A percentile compares a stretch with the other conserved stretches of the same genome.
Conservation (phyloP, 2,888 invertebrate species). For the Synergus umbraculus region DNA sequence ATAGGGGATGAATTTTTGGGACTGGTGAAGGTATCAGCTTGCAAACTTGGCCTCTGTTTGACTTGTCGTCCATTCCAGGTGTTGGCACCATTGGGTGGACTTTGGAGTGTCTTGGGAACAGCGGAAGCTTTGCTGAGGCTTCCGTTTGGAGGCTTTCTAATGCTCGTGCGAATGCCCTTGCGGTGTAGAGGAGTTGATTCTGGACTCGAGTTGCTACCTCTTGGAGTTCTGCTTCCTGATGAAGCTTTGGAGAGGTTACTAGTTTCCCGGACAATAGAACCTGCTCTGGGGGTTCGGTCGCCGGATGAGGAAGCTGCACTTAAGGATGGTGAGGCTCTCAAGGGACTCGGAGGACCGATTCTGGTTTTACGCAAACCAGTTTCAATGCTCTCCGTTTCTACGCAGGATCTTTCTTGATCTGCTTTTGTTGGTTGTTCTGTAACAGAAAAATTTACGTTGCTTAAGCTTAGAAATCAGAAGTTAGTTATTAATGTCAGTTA, state of each 20-base stretch:
- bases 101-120: conserved; percentile 67
- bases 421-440: conserved; percentile 68
- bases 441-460: conserved; percentile 51
- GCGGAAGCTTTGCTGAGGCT: conserved; percentile 78
- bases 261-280: conserved; percentile 69
- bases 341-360: conserved; percentile 63
- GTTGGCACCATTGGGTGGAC: conserved; percentile 77
- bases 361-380: conserved; percentile 85
- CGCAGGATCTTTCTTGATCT: conserved; percentile 69
- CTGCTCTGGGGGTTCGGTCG: conserved; percentile 66
- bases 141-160: conserved; percentile 77
- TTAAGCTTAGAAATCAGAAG: background rate
- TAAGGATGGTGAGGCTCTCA: conserved; percentile 65
- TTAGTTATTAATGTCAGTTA: background rate
- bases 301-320: conserved; percentile 65
- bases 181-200: conserved; percentile 80
- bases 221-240: conserved; percentile 67
- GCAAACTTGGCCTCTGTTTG: conserved; percentile 78
- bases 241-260: conserved; percentile 71
- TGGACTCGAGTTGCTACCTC: conserved; percentile 70
- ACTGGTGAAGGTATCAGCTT: conserved; percentile 82
- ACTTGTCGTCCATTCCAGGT: conserved; percentile 86
- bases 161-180: conserved; percentile 71
- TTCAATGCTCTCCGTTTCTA: conserved; percentile 79
- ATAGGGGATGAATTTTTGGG: conserved; percentile 61